Evolutionary conservation across 2,797 vertebrate genomes (phyloP).

Genomic region (Pseudochaenichthys georgianus): DNA sequence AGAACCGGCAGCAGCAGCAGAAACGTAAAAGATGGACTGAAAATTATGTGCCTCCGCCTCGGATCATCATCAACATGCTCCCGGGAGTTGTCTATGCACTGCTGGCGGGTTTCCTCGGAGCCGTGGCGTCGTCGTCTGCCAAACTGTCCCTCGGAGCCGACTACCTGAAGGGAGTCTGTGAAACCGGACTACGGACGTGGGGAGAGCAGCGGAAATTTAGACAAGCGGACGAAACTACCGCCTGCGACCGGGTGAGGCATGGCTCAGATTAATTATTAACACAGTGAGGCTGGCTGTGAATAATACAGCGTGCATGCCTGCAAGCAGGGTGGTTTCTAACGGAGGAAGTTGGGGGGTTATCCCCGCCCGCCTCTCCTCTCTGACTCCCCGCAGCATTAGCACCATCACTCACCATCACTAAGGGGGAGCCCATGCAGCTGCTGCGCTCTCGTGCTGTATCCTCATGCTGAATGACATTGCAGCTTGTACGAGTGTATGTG

Average conservation of each 20-base stretch:
- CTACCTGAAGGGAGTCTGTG: constrained; percentile 87
- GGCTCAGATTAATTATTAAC: constrained; percentile 42
- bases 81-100: constrained; percentile 87
- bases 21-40: constrained; percentile 64
- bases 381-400: constrained; percentile 70
- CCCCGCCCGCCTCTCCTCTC: constrained; percentile 38
- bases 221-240: constrained; percentile 80
- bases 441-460: constrained; percentile 48
- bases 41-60: constrained; percentile 63
- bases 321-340: constrained; percentile 39
- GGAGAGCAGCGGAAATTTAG: constrained; percentile 82
- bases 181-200: constrained; percentile 83
- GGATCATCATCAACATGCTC: constrained; percentile 79
- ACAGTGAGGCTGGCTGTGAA: constrained; percentile 32
- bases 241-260: constrained; percentile 85
- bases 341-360: constrained; percentile 45
- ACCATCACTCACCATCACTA: constrained; percentile 54
- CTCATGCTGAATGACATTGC: constrained; percentile 68
- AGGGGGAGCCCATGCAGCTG: constrained; percentile 38
- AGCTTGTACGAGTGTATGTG: constrained; percentile 19
- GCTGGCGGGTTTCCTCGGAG: constrained; percentile 90
- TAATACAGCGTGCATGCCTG: constrained; percentile 42
- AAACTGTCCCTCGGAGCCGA: constrained; percentile 90
- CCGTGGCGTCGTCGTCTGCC: constrained; percentile 90
- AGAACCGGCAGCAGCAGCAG: constrained; percentile 44